Evolutionary conservation across 2,113 vertebrate genomes (phyloP), one percentile per base, ranked within the genome.

Genomic region (Apodemus speciosus): DNA sequence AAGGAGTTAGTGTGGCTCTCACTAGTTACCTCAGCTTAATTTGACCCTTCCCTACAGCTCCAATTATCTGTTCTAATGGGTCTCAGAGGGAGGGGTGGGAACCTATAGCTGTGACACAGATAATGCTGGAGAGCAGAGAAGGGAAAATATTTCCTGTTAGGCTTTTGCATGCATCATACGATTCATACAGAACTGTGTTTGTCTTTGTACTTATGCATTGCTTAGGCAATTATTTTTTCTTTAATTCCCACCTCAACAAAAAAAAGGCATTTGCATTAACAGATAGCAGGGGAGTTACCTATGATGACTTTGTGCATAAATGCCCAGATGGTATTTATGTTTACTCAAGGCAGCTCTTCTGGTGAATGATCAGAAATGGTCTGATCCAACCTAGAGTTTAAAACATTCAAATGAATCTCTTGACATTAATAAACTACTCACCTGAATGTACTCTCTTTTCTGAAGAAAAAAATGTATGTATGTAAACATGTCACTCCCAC

Each of bases 1-100:
- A 90, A 90, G 92, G 35, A 86, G 92, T 76, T 87, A 79, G 40
- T 8, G 1, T 23, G 30, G n/a, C 23, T 84, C 75, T 89, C 35
- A 1, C 79, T 84, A 35, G 79, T 94, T 87, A 93, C 76, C 69
- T 80, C 93, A 89, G 13, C 64, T 89, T 94, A 94, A 93, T 94
- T 56, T 80, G 83, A 87, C 89, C 89, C 89, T 92, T 92, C 14
- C 18, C 64, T 75, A 6, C 79, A 49, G 92, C 92, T 88, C 13
- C 85, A 95, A 97, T 95, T 89, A 89, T 80, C 95, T 94, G 27
- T 89, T 73, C 75, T 95, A 89, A 94, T 91, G 49, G 79, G 86
- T 88, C 75, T 89, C 84, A 23, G 49, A 92, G 95, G 91, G 92
- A 93, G 46, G 86, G 56, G 84, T 73, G 66, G 92, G 86, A 75